Evolutionary conservation across 2,113 vertebrate genomes (phyloP).

Genomic region (Helogale parvula): DNA sequence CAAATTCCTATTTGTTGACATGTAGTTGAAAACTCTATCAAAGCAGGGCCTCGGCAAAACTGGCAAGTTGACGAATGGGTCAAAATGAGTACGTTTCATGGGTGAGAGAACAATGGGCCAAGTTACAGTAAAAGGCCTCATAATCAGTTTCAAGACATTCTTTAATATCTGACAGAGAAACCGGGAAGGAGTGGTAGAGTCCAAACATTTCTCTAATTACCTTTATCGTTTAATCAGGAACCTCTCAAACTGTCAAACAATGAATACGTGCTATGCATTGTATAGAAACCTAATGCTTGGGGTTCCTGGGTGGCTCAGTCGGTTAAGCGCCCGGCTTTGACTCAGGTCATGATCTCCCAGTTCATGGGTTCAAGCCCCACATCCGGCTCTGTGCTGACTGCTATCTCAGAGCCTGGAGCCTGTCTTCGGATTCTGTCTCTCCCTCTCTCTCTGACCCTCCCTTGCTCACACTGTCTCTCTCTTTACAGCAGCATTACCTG

Average conservation of each 20-base stretch:
- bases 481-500: neutral
- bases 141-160: neutral
- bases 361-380: too few relatives aligned
- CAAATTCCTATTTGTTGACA: neutral
- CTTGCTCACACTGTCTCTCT: too few relatives aligned
- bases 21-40: neutral
- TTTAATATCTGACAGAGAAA: neutral
- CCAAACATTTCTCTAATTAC: neutral
- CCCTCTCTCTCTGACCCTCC: too few relatives aligned
- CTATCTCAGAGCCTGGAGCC: too few relatives aligned
- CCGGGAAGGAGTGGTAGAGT: neutral
- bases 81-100: neutral
- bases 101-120: neutral
- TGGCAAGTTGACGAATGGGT: neutral
- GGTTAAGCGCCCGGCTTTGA: too few relatives aligned
- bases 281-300: neutral
- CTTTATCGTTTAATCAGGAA: neutral
- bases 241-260: neutral
- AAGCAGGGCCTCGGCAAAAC: neutral
- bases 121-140: neutral
- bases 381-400: too few relatives aligned
- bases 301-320: too few relatives aligned
- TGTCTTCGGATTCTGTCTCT: too few relatives aligned
- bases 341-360: too few relatives aligned
- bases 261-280: neutral